Evolutionary conservation across 2,888 invertebrate species (phyloP), one percentile per base, ranked within the genome.

Genomic region (Laspeyria flexula): DNA sequence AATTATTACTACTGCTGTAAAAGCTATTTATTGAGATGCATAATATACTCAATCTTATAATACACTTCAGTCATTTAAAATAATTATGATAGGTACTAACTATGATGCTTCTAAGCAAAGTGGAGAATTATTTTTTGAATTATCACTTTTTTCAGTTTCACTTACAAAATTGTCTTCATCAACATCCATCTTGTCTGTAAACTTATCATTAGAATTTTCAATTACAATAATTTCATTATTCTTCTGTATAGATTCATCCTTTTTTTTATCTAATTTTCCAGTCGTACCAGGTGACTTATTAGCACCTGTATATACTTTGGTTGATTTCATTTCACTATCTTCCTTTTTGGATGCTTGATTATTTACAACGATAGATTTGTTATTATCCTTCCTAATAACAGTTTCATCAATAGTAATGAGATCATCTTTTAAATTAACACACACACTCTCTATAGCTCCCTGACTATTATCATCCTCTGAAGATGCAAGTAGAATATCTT

Each of bases 401-500:
- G 78, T 81, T 49, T 81, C 79, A 39, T 72, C 75, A 27, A 79
- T 79, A 18, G 78, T 75, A 59, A 79, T 71, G 30, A 59, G 55
- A 61, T 81, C 79, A 47, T 84, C 80, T 51, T 63, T 73, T 51
- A 80, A 67, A 69, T 83, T 83, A 10, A 79, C 52, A 57, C 65
- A 75, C 0, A 39, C 52, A 29, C 45, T 31, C 15, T 16, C 35
- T 49, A 18, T 23, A 15, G 13, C 47, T 9, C 42, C 52, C 45
- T 51, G 37, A 21, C 48, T 53, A 15, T 44, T 34, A 7, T 47
- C 46, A 10, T 41, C 84, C 29, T 85, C 87, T 41, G 85, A 81
- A 23, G 83, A 85, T 5, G 84, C 86, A 15, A 88, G 67, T 7
- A 85, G 63, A 46, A 85, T 77, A 69, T 86, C 71, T 75, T 85